Conservation (phyloP, 1,140 invertebrate genomes). For the Brachionus paranguensis region DNA sequence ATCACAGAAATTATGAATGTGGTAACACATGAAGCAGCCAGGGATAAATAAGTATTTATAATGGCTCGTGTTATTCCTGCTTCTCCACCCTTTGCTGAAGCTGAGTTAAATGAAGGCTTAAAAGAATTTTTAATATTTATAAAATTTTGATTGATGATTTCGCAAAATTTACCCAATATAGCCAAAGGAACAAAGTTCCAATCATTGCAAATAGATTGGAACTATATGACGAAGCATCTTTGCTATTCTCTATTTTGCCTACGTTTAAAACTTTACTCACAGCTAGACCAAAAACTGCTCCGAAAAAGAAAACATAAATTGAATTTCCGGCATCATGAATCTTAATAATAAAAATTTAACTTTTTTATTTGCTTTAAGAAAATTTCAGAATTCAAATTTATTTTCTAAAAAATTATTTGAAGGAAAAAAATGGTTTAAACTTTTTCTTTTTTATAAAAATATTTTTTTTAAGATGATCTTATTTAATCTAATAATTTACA, state of each 20-base stretch:
- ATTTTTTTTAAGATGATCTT: too few species aligned
- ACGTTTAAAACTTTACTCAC: slow-evolving; percentile 64
- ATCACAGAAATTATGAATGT: slow-evolving; percentile 75
- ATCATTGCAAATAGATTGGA: slow-evolving; percentile 90
- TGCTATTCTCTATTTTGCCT: slow-evolving; percentile 55
- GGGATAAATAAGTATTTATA: slow-evolving; percentile 82
- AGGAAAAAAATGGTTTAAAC: too few species aligned
- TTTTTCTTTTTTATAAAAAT: too few species aligned
- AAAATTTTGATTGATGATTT: background rate
- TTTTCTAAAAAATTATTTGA: too few species aligned
- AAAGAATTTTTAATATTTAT: background rate
- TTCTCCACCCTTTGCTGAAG: slow-evolving; percentile 63
- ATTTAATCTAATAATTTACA: too few species aligned
- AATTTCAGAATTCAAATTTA: too few species aligned
- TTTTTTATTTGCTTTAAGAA: too few species aligned
- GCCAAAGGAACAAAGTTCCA: slow-evolving; percentile 55
- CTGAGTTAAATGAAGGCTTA: slow-evolving; percentile 81
- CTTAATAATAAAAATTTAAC: background rate
- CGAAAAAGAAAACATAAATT: slow-evolving; percentile 86
- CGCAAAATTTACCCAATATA: background rate
- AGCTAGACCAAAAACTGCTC: slow-evolving; percentile 87
- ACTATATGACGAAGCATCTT: slow-evolving; percentile 68
- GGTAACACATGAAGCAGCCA: slow-evolving; percentile 73
- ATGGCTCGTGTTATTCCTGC: slow-evolving; percentile 70
- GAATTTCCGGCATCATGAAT: slow-evolving; percentile 64